Evolutionary conservation across 2,888 invertebrate species (phyloP).

Genomic region (Herminia tarsipennalis): DNA sequence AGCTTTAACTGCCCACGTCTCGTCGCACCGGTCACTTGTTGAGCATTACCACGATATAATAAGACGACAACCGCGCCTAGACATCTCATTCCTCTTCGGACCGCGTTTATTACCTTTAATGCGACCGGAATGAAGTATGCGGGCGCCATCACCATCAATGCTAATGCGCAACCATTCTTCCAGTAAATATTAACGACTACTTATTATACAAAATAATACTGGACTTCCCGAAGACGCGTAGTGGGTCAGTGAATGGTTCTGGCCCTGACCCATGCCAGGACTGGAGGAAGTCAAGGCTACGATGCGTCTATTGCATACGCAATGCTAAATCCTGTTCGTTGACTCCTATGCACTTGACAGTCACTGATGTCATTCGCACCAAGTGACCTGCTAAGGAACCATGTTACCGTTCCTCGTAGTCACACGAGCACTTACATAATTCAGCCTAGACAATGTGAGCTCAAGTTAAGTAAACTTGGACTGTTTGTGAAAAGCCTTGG

Average conservation of each 20-base stretch:
- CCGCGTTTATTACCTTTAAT: conserved; percentile 30
- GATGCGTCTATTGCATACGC: conserved; percentile 73
- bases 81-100: conserved; percentile 34
- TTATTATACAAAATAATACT: conserved; percentile 46
- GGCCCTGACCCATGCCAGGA: conserved; percentile 68
- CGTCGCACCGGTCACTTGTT: conserved; percentile 51
- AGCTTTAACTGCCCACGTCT: conserved; percentile 60
- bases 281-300: conserved; percentile 77
- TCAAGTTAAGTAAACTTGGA: conserved; percentile 60
- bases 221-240: conserved; percentile 60
- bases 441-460: conserved; percentile 70
- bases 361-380: conserved; percentile 79
- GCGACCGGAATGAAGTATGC: conserved; percentile 22
- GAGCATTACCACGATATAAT: conserved; percentile 43
- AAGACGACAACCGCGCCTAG: conserved; percentile 33
- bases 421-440: conserved; percentile 79
- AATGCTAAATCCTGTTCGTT: conserved; percentile 80
- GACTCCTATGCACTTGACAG: conserved; percentile 81
- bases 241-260: conserved; percentile 78
- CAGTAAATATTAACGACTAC: conserved; percentile 21
- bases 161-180: conserved; percentile 23
- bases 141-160: conserved; percentile 22
- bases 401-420: conserved; percentile 79
- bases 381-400: conserved; percentile 80
- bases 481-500: conserved; percentile 63